A percentile compares a stretch with the other conserved stretches of the same genome.
phyloP scores from a whole-genome alignment of 1,140 invertebrate species.

The Thrips palmi region DNA sequence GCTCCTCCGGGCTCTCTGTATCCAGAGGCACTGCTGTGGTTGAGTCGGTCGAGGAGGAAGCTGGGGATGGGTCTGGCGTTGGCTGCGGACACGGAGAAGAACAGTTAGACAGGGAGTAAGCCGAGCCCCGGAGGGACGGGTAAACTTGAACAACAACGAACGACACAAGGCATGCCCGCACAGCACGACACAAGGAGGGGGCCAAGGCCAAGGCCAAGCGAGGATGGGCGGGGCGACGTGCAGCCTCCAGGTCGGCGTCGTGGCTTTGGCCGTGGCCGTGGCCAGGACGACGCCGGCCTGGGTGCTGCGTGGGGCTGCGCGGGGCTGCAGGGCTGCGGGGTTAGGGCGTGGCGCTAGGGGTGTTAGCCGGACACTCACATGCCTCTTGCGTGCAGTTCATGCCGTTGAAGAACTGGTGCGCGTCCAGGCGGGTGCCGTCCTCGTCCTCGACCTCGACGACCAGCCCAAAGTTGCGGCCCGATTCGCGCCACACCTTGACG shows the following conservation, averaged over 20 bases:
- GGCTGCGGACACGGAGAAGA: conserved; percentile 11
- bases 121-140: neutral
- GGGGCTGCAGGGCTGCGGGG: no score
- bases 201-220: no score
- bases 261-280: no score
- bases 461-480: conserved; percentile 32
- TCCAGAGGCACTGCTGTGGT: no score
- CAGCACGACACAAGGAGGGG: no score
- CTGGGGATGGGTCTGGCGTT: conserved; percentile 10
- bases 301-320: no score
- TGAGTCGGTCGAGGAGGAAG: conserved; percentile 9
- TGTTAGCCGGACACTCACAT: conserved; percentile 13
- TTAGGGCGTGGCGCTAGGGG: no score
- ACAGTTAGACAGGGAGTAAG: neutral
- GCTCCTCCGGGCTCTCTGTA: neutral
- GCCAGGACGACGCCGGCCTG: no score
- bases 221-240: no score
- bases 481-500: conserved; percentile 19
- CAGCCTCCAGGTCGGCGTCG: no score
- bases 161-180: no score
- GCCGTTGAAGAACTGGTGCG: conserved; percentile 29
- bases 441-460: conserved; percentile 40
- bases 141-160: neutral
- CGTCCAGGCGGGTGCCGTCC: conserved; percentile 31
- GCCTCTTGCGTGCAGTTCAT: conserved; percentile 19